Evolutionary conservation across 2,113 vertebrate species (phyloP), one percentile per base, ranked within the genome.

Genomic region (Macrotis lagotis): DNA sequence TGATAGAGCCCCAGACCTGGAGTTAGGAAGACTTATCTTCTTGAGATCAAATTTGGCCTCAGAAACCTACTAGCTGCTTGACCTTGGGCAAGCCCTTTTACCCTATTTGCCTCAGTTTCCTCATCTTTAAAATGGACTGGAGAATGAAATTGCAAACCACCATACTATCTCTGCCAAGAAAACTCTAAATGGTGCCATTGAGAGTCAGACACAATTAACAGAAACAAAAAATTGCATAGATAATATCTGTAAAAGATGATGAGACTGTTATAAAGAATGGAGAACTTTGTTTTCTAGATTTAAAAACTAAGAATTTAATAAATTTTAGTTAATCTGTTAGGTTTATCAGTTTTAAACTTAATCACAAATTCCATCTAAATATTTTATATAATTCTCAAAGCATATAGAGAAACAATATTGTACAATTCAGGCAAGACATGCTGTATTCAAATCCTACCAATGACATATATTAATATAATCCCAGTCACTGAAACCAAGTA

Each of bases 291-390:
- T 93, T 51, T 53, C 31, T 91, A 48, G 10, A 55, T 95, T 91
- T 89, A 83, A 92, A 94, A 93, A 90, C 88, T 90, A 59, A 52
- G 88, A 90, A 66, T 66, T 66, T 66, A 66, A 50, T 6, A 92
- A 89, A 59, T 9, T 37, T 14, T 66, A 37, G 55, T 12, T 66
- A 0, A 37, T 66, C 31, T 66, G 3, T 66, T 66, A 66, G 11
- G 11, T 12, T 66, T 11, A 14, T 16, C 31, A 66, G 28, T 66
- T 66, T 66, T 66, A 66, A 37, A 66, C 55, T 66, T 66, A 66
- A 66, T 66, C 55, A 31, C 55, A 66, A 19, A 53, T 19, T 53
- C 51, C 51, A 22, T 24, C 52, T 53, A 53, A 26, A 53, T 53
- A 53, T 53, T 53, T 53, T 53, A 53, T 1, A 9, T 53, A 66